Evolutionary conservation across 2,888 invertebrate genomes (phyloP).

Genomic region (Drosophila macrothrix): DNA sequence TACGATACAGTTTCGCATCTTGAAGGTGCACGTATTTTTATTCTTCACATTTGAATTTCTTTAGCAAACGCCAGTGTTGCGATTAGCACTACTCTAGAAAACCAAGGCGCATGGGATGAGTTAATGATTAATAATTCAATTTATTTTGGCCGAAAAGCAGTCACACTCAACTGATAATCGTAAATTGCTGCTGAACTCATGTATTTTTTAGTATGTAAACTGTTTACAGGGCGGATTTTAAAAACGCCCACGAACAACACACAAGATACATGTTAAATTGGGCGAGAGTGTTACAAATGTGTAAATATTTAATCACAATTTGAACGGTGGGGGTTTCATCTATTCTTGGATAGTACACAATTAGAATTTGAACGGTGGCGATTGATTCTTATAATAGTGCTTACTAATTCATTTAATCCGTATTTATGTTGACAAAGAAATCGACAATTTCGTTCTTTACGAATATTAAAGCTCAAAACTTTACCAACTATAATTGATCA

Average conservation of each 20-base stretch:
- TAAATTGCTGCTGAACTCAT: background rate
- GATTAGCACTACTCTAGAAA: conserved; percentile 11
- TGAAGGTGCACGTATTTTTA: conserved; percentile 2
- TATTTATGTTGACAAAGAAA: background rate
- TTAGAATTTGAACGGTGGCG: background rate
- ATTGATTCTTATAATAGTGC: background rate
- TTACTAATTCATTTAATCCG: background rate
- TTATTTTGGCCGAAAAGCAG: background rate
- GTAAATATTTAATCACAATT: background rate
- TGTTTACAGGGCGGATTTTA: background rate
- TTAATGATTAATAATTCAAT: conserved; percentile 32
- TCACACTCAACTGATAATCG: conserved; percentile 11
- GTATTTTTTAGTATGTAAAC: background rate
- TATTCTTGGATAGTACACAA: background rate
- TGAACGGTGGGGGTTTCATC: background rate
- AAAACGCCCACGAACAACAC: background rate
- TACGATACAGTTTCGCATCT: conserved; percentile 14
- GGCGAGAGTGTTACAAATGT: background rate
- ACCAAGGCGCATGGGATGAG: conserved; percentile 5
- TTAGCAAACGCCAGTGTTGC: conserved; percentile 5
- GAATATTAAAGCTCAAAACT: background rate
- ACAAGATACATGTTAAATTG: background rate
- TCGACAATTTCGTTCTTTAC: background rate
- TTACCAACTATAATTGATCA: background rate
- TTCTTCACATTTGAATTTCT: background rate